Evolutionary conservation across 2,113 vertebrate species (phyloP).

Genomic region (Pavo muticus): DNA sequence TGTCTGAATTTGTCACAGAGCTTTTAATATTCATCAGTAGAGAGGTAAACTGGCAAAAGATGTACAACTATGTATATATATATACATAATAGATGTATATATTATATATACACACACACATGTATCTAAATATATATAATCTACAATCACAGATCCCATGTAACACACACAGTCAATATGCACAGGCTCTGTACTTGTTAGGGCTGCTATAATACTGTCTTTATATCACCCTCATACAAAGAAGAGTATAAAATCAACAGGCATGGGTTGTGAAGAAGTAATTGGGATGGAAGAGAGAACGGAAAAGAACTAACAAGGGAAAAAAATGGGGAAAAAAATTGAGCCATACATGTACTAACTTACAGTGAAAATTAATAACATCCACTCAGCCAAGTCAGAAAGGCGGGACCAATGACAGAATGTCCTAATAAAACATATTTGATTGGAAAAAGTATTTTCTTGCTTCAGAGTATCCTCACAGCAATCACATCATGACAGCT

Average conservation of each 20-base stretch:
- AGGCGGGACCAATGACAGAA: neutral
- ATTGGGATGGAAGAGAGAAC: neutral
- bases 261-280: neutral
- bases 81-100: neutral
- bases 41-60: neutral
- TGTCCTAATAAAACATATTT: conserved; percentile 38
- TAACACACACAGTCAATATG: neutral
- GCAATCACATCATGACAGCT: neutral
- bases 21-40: neutral
- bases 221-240: neutral
- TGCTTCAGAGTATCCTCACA: neutral
- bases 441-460: conserved; percentile 56
- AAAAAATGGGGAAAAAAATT: neutral
- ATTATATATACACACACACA: neutral
- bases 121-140: neutral
- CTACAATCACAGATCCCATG: neutral
- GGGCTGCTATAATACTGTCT: neutral
- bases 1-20: neutral
- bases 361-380: neutral
- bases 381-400: neutral
- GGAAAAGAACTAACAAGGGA: neutral
- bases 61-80: neutral
- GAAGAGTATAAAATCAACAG: neutral
- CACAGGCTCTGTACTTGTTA: neutral
- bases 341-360: neutral